Base-by-base conservation (phyloP, 2,113 vertebrate genomes). In the Leptocoma aspasia region DNA sequence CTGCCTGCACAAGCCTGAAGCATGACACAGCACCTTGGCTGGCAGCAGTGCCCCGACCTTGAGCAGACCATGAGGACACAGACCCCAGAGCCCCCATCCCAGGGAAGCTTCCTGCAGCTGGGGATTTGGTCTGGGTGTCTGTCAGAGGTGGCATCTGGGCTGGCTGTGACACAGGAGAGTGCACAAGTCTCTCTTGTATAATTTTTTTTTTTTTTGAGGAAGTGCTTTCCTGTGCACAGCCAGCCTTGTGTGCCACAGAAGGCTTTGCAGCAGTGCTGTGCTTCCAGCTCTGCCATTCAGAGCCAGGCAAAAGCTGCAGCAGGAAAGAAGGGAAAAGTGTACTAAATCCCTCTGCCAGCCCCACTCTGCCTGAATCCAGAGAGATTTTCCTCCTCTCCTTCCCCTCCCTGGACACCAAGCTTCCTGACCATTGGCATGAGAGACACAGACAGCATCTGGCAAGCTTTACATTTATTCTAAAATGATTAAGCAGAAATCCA, bases 1-100 rank as follows among this genome's bases (percentile, higher is more conserved):
- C 16, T 88, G n/a, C 63, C 53, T 6, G 1, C 22, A 30, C 4
- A 35, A 79, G 71, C 49, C 37, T 7, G 6, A 39, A 30, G 20
- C 3, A 1, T 3, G 10, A n/a, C 2, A 1, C 35, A 75, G 45
- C 69, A 72, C 41, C 30, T 76, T 3, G 3, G 33, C 66, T 3
- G 7, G 63, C 15, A 59, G 44, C 65, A 76, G 33, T 15, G 13
- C 31, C 50, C 69, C 7, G 33, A 33, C 19, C 66, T 56, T 60
- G 33, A 23, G 49, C 42, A 50, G 27, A 72, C 9, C 39, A 37
- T 20, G 5, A 47, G 17, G 23, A 24, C 59, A 15, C 9, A 15
- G 18, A 9, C 3, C 24, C 19, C 50, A 17, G 27, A 31, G 27
- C 3, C 7, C 7, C 8, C 47, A n/a, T 18, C 19, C 61, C 73